Conservation (phyloP, 2,797 vertebrate genomes). For the Phrynocephalus vlangalii region DNA sequence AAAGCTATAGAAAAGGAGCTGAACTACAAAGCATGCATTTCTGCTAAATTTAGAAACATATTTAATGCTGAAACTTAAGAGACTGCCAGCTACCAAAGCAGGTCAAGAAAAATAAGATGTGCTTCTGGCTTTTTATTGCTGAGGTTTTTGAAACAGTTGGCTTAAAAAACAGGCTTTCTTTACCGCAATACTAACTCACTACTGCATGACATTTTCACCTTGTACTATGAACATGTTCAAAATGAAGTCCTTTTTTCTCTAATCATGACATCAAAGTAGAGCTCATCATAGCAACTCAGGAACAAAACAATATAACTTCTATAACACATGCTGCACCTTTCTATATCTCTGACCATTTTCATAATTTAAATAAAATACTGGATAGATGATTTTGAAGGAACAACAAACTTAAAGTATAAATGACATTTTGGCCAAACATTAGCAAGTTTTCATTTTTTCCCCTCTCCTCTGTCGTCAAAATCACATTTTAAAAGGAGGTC, state of each 20-base stretch:
- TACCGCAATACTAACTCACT: slow-evolving; percentile 1
- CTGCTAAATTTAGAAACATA: slow-evolving; percentile 23
- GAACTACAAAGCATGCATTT: slow-evolving; percentile 3
- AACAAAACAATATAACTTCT: slow-evolving; percentile 30
- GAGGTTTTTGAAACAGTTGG: slow-evolving; percentile 14
- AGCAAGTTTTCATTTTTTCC: slow-evolving; percentile 52
- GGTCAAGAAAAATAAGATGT: slow-evolving; percentile 37
- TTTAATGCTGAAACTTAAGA: slow-evolving; percentile 28
- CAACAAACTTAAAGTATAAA: slow-evolving; percentile 53
- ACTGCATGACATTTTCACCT: slow-evolving; percentile 4
- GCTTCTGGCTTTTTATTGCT: neutral
- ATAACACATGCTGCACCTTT: neutral
- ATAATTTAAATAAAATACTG: neutral
- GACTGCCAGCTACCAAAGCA: slow-evolving; percentile 12
- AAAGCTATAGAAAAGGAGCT: slow-evolving; percentile 3
- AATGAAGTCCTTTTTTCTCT: neutral
- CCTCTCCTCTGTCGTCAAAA: slow-evolving; percentile 51
- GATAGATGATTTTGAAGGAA: slow-evolving; percentile 31
- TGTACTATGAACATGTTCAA: neutral
- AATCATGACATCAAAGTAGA: neutral
- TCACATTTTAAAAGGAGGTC: slow-evolving; percentile 44
- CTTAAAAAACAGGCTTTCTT: neutral
- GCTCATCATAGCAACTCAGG: slow-evolving; percentile 27
- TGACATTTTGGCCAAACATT: slow-evolving; percentile 39
- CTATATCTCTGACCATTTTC: neutral